phyloP scores from a whole-genome alignment of 2,113 vertebrate genomes.

The Poecilia latipinna region DNA sequence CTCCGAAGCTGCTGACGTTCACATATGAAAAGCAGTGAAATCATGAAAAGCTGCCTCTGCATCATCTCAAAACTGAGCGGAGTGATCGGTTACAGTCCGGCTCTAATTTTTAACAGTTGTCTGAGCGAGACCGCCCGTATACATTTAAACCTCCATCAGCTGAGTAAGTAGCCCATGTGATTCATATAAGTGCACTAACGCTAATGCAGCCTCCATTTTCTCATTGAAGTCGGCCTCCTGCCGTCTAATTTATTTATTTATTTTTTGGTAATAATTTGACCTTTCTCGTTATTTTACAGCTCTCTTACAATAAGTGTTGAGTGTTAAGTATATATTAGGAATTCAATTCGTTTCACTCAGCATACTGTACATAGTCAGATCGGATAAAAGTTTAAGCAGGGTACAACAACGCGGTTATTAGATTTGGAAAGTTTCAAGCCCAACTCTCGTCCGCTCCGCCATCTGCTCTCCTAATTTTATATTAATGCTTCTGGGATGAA shows the following conservation, averaged over 20 bases:
- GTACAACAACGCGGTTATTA: neutral
- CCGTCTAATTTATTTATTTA: neutral
- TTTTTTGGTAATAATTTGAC: constrained; percentile 7
- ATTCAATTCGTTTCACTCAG: neutral
- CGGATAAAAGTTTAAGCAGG: constrained; percentile 9
- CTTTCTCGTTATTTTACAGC: neutral
- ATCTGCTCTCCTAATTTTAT: constrained; percentile 53
- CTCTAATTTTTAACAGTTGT: neutral
- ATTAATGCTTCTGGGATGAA: constrained; percentile 43
- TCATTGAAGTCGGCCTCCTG: constrained; percentile 12
- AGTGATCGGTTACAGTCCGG: neutral
- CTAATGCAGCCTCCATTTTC: constrained; percentile 1
- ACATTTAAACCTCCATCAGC: neutral
- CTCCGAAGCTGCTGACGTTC: neutral
- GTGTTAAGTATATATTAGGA: neutral
- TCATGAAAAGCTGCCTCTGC: too few relatives aligned
- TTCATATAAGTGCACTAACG: neutral
- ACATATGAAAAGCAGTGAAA: neutral
- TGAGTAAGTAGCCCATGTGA: neutral
- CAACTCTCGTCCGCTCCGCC: constrained; percentile 29
- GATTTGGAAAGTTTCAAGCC: constrained; percentile 28
- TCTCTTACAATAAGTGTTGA: neutral
- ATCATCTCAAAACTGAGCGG: neutral
- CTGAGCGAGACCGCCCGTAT: neutral
- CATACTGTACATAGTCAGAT: neutral